Evolutionary conservation across 2,888 invertebrate species (phyloP).

Genomic region (Belgica antarctica): DNA sequence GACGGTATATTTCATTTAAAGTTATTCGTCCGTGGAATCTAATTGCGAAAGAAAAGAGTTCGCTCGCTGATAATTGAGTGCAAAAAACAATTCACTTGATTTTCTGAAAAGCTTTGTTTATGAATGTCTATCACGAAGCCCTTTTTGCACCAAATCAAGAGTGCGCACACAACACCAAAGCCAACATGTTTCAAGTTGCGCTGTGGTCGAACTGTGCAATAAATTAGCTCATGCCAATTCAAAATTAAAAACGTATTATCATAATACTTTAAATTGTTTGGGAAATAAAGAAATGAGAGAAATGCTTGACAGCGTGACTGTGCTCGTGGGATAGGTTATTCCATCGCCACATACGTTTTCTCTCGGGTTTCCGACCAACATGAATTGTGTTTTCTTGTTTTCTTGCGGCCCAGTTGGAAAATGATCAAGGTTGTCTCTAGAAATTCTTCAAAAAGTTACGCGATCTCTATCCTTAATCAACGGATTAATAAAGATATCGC

Average conservation of each 20-base stretch:
- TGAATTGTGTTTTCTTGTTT: background rate
- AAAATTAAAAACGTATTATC: slow-evolving; percentile 5
- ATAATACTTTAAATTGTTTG: slow-evolving; percentile 2
- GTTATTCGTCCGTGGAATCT: slow-evolving; percentile 24
- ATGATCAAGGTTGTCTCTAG: background rate
- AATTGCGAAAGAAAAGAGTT: slow-evolving; percentile 9
- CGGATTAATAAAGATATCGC: too few species aligned
- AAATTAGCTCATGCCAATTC: background rate
- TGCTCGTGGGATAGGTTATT: slow-evolving; percentile 11
- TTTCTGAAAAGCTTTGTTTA: background rate
- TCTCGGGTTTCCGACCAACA: too few species aligned
- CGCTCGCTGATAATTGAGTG: background rate
- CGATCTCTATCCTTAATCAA: too few species aligned
- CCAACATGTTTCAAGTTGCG: background rate
- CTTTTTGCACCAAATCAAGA: background rate
- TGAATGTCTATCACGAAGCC: background rate
- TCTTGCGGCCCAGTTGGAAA: background rate
- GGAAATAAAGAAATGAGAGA: background rate
- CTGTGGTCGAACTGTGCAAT: background rate
- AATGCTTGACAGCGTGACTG: background rate
- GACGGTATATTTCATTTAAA: slow-evolving; percentile 18
- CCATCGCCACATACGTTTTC: background rate
- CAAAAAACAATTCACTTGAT: background rate
- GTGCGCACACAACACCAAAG: background rate
- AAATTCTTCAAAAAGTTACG: too few species aligned